Evolutionary conservation across 35 echinoderm and acorn worm species (phyloP).

Genomic region (Diadema setosum): DNA sequence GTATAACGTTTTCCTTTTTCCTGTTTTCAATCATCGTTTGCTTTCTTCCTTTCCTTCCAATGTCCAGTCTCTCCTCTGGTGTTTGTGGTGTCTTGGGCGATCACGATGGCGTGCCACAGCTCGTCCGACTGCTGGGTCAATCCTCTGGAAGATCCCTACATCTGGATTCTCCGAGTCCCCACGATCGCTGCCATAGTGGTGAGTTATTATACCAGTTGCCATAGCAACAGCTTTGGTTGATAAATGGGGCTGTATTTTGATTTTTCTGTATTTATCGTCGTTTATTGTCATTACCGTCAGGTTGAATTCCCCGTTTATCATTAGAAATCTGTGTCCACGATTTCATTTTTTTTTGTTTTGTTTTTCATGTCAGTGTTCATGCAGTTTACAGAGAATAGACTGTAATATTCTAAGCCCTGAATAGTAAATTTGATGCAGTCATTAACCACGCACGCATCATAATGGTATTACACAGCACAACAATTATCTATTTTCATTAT

Average conservation of each 20-base stretch:
- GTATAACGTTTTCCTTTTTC: no score
- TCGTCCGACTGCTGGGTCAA: conserved; percentile 36
- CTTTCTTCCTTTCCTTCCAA: no score
- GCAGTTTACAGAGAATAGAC: no score
- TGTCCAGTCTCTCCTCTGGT: conserved; percentile 70
- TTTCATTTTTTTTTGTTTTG: background rate
- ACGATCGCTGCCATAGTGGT: conserved; percentile 62
- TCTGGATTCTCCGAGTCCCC: conserved; percentile 64
- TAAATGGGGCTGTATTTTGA: background rate
- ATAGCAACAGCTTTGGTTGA: background rate
- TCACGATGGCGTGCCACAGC: conserved; percentile 45
- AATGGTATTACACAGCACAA: no score
- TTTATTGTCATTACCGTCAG: background rate
- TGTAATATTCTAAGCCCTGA: no score
- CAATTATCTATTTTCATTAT: no score
- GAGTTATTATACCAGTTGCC: conserved; percentile 15
- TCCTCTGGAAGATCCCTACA: conserved; percentile 24
- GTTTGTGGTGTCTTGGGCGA: conserved; percentile 51
- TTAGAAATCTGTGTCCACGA: background rate
- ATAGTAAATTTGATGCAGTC: no score
- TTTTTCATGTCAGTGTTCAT: background rate
- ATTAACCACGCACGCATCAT: no score
- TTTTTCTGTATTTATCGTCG: background rate
- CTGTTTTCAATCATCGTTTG: no score
- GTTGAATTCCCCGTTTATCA: no score